Evolutionary conservation across 2,797 vertebrate species (phyloP).

Genomic region (Diplodus sargus): DNA sequence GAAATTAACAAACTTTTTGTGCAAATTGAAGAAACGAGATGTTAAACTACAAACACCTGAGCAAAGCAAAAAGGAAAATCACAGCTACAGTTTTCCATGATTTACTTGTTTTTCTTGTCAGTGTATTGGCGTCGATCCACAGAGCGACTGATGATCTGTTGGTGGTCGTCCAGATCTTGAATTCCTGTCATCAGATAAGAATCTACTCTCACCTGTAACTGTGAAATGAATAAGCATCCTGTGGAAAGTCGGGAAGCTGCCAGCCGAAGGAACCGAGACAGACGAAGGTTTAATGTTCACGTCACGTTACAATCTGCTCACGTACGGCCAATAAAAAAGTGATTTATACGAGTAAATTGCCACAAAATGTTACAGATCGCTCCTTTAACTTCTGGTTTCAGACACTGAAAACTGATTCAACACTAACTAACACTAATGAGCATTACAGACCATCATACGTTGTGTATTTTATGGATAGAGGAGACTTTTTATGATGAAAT

Average conservation of each 20-base stretch:
- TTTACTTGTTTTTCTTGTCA: not conserved
- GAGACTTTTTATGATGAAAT: not conserved
- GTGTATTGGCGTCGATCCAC: not conserved
- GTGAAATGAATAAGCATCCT: not conserved
- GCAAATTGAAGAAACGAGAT: too few relatives aligned
- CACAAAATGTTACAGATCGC: too few relatives aligned
- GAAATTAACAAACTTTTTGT: too few relatives aligned
- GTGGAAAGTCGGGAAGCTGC: not conserved
- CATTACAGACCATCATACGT: not conserved
- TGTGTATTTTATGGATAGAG: not conserved
- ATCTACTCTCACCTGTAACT: not conserved
- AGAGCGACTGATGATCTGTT: not conserved
- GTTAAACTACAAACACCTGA: not conserved
- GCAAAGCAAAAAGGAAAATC: not conserved
- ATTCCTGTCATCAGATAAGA: not conserved
- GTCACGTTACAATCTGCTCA: too few relatives aligned
- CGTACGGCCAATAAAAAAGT: too few relatives aligned
- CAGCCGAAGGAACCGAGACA: not conserved
- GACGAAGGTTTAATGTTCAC: not conserved
- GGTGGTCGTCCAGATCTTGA: constrained; percentile 7
- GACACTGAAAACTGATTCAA: too few relatives aligned
- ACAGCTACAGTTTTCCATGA: not conserved
- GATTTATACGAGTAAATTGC: too few relatives aligned
- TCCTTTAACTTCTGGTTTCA: not conserved
- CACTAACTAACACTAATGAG: too few relatives aligned